A percentile compares a stretch with the other conserved stretches of the same genome.
These are phyloP conservation scores for Catharus ustulatus DNA, from an alignment of 2,797 vertebrate species.

Conservation along the genomic window DNA sequence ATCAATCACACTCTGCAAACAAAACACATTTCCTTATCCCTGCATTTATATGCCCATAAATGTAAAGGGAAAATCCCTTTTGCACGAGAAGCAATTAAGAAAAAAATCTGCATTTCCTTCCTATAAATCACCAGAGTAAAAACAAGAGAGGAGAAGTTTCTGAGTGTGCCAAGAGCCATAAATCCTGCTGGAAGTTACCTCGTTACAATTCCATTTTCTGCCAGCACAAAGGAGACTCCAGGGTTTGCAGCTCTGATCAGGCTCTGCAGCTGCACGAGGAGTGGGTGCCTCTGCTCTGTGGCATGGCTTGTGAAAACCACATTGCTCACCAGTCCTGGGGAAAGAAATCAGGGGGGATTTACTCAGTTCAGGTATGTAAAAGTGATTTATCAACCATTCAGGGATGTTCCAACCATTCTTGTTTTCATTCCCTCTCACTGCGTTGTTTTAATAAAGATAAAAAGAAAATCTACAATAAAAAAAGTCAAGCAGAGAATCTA, in stretches of 20 bases:
- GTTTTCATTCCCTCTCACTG: neutral
- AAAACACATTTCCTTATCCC: neutral
- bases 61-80: neutral
- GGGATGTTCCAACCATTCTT: neutral
- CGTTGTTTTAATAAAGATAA: no score
- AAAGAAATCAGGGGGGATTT: neutral
- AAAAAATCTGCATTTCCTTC: neutral
- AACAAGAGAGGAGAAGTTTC: neutral
- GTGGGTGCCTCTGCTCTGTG: constrained; percentile 85
- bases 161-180: neutral
- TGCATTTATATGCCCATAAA: neutral
- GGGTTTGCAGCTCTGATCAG: constrained; percentile 91
- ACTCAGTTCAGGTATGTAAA: neutral
- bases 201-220: constrained; percentile 89
- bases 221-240: constrained; percentile 85
- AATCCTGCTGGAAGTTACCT: constrained; percentile 76
- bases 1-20: neutral
- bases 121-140: neutral
- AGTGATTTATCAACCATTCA: neutral
- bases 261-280: constrained; percentile 86
- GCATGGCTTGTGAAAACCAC: constrained; percentile 90
- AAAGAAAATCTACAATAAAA: neutral
- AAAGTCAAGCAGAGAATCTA: neutral
- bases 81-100: neutral
- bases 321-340: constrained; percentile 89